These are phyloP conservation scores for Drosophila parthenogenetica DNA, from an alignment of 2,888 invertebrate species.

Conservation along the genomic window DNA sequence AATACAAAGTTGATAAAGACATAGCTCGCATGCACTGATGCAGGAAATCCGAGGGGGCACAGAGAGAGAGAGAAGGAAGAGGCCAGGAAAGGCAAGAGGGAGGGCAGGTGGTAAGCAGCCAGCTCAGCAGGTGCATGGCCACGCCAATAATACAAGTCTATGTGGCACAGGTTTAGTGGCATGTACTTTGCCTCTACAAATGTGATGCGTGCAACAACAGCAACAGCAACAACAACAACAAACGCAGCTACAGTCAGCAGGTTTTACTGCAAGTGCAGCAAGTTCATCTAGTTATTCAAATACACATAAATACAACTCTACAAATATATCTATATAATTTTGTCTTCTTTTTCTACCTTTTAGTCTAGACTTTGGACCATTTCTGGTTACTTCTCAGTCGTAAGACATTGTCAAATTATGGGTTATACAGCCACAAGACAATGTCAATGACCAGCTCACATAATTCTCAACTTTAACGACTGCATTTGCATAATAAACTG, in stretches of 20 bases:
- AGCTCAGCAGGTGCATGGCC: constrained; percentile 37
- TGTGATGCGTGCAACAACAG: constrained; percentile 42
- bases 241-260: constrained; percentile 41
- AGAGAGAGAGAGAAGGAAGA: neutral
- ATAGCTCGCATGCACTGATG: constrained; percentile 74
- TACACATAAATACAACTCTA: constrained; percentile 14
- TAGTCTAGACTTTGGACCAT: constrained; percentile 23
- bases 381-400: constrained; percentile 38
- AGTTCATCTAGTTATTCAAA: constrained; percentile 31
- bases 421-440: constrained; percentile 9
- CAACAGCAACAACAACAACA: constrained; percentile 20
- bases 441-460: constrained; percentile 48
- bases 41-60: constrained; percentile 63
- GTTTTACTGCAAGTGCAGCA: constrained; percentile 51
- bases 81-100: neutral
- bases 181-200: constrained; percentile 24
- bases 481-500: constrained; percentile 40
- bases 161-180: constrained; percentile 33
- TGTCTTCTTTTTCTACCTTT: neutral
- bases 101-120: constrained; percentile 10
- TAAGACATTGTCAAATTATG: constrained; percentile 36
- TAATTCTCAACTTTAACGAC: constrained; percentile 3
- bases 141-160: constrained; percentile 7
- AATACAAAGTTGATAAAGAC: constrained; percentile 76
- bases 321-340: neutral